Evolutionary conservation across 2,113 vertebrate genomes (phyloP).

Genomic region (Etia nguti): DNA sequence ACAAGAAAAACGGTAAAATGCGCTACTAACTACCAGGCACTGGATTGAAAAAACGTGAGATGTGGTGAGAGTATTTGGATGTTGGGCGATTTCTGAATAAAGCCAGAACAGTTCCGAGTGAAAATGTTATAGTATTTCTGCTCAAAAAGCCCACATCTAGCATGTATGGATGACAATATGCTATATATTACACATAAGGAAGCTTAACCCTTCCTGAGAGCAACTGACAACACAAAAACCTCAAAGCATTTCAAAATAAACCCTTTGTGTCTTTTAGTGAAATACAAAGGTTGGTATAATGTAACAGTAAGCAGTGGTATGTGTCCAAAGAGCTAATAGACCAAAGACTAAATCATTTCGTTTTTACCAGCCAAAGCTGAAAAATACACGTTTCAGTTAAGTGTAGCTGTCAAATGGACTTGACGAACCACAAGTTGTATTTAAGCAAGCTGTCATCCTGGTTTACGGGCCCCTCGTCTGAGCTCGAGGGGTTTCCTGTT

Average conservation of each 20-base stretch:
- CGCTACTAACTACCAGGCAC: not conserved
- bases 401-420: not conserved
- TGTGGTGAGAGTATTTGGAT: not conserved
- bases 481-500: constrained; percentile 66
- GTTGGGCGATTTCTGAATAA: not conserved
- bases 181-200: not conserved
- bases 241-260: not conserved
- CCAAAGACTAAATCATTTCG: not conserved
- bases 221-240: not conserved
- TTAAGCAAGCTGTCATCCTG: constrained; percentile 29
- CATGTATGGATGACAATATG: not conserved
- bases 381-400: not conserved
- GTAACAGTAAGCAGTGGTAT: not conserved
- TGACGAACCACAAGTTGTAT: constrained; percentile 10
- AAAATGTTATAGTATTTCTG: not conserved
- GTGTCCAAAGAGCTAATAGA: not conserved
- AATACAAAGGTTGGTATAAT: not conserved
- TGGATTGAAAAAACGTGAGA: not conserved
- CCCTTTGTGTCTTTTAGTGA: not conserved
- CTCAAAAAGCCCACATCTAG: not conserved
- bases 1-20: not conserved
- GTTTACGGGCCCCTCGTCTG: constrained; percentile 45
- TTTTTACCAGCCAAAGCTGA: not conserved
- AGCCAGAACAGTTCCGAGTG: not conserved
- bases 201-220: not conserved